Percentiles rank a stretch among this genome's conserved stretches.
Evolutionary conservation across 2,113 vertebrate genomes (phyloP).

Genomic region (Fregata magnificens): DNA sequence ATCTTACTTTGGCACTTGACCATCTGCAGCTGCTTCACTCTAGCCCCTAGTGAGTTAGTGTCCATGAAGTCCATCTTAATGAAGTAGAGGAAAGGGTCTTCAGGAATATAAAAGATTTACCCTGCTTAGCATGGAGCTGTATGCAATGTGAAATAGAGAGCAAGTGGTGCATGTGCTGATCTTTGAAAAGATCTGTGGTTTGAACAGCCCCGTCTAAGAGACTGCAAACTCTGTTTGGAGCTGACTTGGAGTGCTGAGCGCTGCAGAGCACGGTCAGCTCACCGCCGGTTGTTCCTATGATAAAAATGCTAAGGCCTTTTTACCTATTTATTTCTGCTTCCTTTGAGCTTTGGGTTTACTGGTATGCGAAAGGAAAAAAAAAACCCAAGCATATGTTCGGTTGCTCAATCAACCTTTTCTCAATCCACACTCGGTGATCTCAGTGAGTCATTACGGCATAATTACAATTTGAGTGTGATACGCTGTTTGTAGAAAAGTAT

Average conservation of each 20-base stretch:
- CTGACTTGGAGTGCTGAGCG: background rate
- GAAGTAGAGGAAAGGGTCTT: conserved; percentile 42
- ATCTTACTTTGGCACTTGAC: conserved; percentile 29
- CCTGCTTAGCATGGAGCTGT: background rate
- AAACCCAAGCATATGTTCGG: background rate
- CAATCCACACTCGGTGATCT: conserved; percentile 19
- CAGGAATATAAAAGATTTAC: conserved; percentile 47
- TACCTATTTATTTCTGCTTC: background rate
- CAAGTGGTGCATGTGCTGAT: background rate
- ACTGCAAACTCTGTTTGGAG: background rate
- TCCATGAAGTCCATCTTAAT: conserved; percentile 53
- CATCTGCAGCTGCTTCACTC: conserved; percentile 47
- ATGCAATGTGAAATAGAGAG: conserved; percentile 14
- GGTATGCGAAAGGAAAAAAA: background rate
- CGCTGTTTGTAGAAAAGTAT: conserved; percentile 55
- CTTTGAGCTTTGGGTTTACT: conserved; percentile 9
- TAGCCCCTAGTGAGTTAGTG: conserved; percentile 19
- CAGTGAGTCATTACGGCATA: conserved; percentile 50
- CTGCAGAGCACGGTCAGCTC: background rate
- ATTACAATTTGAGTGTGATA: conserved; percentile 50
- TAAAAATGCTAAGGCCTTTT: background rate
- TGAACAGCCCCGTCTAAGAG: background rate
- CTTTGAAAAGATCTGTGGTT: background rate
- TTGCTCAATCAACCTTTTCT: conserved; percentile 49
- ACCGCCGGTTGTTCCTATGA: background rate